Base-by-base conservation (phyloP, 2,113 vertebrate genomes). In the Gavia stellata region DNA sequence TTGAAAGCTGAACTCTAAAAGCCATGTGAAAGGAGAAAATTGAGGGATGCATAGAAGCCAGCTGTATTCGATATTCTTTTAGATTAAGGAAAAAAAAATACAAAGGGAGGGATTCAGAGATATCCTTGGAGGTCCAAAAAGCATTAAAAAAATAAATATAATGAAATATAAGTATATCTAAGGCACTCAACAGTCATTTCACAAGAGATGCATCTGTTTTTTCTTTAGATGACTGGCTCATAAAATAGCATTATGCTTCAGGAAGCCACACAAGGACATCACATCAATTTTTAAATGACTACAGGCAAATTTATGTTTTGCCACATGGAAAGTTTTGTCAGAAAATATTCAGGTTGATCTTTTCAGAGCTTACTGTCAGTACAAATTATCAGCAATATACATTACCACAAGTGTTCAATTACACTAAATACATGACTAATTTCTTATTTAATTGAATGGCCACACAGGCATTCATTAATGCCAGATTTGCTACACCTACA, bases 261-360 rank as follows among this genome's bases (percentile, higher is more conserved):
- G 68, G 75, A 97, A 95, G 81, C 47, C 68, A 74, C 80, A 29
- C 34, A 63, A 93, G 86, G 66, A 91, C 62, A 96, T 18, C 36
- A 58, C 72, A 88, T 73, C 75, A 75, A 45, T 95, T 95, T 91
- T 95, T 72, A 74, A 82, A 86, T 44, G 14, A 96, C 61, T 94
- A 91, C 42, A 95, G 92, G 36, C 70, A 91, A 93, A 88, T 87
- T 68, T 86, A 77, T 89, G 92, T 94, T 92, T 94, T 94, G 58
- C 61, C 71, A 96, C 67, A 92, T 83, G 42, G 53, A 79, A 94
- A 52, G 26, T 67, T 95, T 88, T 36, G 59, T 88, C 95, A 94
- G 80, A 79, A 95, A 92, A 94, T 63, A 92, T 56, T 90, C 65
- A 83, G 82, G 82, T 59, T 81, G 82, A 62, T 93, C 79, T 74